phyloP scores from a whole-genome alignment of 2,888 invertebrate genomes.

The Dasypolia templi region DNA sequence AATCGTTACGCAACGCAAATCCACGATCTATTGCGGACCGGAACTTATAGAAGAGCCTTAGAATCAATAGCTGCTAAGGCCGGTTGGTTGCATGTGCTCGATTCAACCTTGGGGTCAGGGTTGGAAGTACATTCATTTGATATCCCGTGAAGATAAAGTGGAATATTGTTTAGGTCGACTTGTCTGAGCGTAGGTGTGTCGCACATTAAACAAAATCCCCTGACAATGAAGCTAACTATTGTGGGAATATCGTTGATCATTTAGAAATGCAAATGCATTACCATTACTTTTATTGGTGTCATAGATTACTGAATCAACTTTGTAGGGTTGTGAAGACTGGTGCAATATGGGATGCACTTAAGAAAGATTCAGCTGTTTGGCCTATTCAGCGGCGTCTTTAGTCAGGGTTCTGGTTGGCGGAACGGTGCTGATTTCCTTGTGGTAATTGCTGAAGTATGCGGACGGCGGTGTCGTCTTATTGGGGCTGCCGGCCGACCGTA shows the following conservation, averaged over 20 bases:
- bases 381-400: constrained; percentile 54
- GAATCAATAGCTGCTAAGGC: constrained; percentile 74
- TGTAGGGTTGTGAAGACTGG: constrained; percentile 19
- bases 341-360: constrained; percentile 1
- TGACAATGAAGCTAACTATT: constrained; percentile 30
- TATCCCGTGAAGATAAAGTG: constrained; percentile 74
- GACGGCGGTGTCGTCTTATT: constrained; percentile 89
- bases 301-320: constrained; percentile 15
- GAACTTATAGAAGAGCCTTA: constrained; percentile 79
- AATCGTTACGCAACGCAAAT: constrained; percentile 62
- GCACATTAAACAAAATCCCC: constrained; percentile 32
- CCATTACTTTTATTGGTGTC: not conserved
- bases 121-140: constrained; percentile 75
- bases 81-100: constrained; percentile 72
- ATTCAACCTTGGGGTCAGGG: constrained; percentile 82
- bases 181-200: constrained; percentile 40
- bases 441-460: constrained; percentile 90
- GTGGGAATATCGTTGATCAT: constrained; percentile 13
- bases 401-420: constrained; percentile 76
- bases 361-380: constrained; percentile 7
- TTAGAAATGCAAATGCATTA: constrained; percentile 17
- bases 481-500: constrained; percentile 86
- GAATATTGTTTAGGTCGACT: constrained; percentile 68
- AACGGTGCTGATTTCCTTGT: constrained; percentile 88
- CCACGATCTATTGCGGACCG: constrained; percentile 68